Conservation (phyloP, 2,113 vertebrate genomes). For the Aramus guarauna region DNA sequence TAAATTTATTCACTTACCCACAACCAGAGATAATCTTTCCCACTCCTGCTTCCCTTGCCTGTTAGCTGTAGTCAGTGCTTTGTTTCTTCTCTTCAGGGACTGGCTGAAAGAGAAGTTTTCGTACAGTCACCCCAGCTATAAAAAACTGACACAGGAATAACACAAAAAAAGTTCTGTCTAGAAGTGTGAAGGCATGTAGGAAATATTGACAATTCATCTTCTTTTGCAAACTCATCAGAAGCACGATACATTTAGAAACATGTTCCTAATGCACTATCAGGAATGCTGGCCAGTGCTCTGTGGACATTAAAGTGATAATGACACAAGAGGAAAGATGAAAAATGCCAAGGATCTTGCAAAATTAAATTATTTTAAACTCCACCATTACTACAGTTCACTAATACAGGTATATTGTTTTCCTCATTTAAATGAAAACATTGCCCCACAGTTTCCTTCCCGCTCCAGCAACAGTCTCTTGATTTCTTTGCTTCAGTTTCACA, state of each 20-base stretch:
- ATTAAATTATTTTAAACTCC: background rate
- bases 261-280: background rate
- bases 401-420: background rate
- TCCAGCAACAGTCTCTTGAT: background rate
- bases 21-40: background rate
- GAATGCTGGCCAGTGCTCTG: background rate
- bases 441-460: background rate
- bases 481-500: background rate
- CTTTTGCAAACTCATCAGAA: background rate
- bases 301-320: background rate
- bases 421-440: background rate
- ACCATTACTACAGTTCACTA: background rate
- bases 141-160: background rate
- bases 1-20: background rate
- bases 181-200: background rate
- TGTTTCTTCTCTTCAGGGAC: background rate
- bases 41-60: background rate
- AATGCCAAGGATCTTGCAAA: background rate
- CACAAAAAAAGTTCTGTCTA: background rate
- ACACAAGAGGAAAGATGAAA: background rate
- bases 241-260: background rate
- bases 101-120: slow-evolving; percentile 1
- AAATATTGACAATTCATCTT: background rate
- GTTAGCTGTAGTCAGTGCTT: background rate
- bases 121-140: background rate